Evolutionary conservation across 2,888 invertebrate species (phyloP).

Genomic region (Portevinia maculata): DNA sequence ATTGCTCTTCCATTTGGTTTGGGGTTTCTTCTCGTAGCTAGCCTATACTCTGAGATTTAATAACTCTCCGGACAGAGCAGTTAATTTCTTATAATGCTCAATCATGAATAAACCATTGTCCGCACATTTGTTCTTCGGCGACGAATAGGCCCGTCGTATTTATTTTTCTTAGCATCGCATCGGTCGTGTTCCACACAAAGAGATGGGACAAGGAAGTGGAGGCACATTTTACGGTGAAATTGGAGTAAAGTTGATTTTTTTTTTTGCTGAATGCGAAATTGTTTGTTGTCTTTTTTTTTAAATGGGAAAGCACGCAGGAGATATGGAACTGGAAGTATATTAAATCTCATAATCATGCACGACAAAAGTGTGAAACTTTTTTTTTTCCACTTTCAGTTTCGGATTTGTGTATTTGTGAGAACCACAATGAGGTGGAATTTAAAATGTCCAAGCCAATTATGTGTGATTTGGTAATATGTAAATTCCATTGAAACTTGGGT

Average conservation of each 20-base stretch:
- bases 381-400: constrained; percentile 44
- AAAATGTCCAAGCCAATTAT: constrained; percentile 5
- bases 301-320: constrained; percentile 26
- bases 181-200: constrained; percentile 46
- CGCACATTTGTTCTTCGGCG: constrained; percentile 64
- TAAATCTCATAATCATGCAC: constrained; percentile 1
- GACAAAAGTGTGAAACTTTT: constrained; percentile 42
- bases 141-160: constrained; percentile 11
- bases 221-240: constrained; percentile 64
- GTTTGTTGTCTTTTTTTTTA: neutral
- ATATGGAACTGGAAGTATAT: constrained; percentile 27
- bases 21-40: constrained; percentile 4
- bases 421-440: neutral
- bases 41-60: constrained; percentile 43
- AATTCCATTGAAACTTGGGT: constrained; percentile 18
- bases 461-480: neutral
- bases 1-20: constrained; percentile 41
- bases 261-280: constrained; percentile 28
- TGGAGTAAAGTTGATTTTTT: constrained; percentile 59
- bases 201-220: constrained; percentile 49
- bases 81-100: constrained; percentile 66
- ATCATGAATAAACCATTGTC: constrained; percentile 57
- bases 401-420: constrained; percentile 15
- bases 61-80: constrained; percentile 58
- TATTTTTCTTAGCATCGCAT: constrained; percentile 17